Evolutionary conservation across 2,797 vertebrate species (phyloP).

Genomic region (Selene dorsalis): DNA sequence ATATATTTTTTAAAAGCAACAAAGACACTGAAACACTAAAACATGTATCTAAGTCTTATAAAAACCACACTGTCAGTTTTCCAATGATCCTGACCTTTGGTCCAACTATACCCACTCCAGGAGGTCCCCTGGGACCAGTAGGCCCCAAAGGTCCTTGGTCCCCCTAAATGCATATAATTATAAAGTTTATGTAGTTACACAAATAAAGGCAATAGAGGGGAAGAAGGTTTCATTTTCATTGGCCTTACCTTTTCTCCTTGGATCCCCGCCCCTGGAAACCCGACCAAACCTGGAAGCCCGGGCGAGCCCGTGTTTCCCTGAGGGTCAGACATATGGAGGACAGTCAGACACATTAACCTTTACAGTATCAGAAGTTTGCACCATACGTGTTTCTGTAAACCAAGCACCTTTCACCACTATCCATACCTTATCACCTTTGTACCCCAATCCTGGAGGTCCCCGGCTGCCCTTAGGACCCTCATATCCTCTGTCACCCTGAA

Average conservation of each 20-base stretch:
- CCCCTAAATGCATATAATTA: constrained; percentile 67
- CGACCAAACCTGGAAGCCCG: constrained; percentile 84
- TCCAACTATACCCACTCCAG: constrained; percentile 78
- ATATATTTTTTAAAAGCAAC: too few species aligned
- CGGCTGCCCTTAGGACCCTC: constrained; percentile 82
- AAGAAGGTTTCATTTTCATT: background rate
- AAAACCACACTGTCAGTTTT: background rate
- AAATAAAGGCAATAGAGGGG: background rate
- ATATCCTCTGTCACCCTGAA: constrained; percentile 89
- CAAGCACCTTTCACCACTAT: background rate
- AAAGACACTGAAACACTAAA: too few species aligned
- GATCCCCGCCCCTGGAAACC: constrained; percentile 84
- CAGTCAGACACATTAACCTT: constrained; percentile 34
- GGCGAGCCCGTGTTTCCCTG: constrained; percentile 86
- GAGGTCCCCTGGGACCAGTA: constrained; percentile 79
- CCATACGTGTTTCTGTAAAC: background rate
- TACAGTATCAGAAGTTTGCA: constrained; percentile 18
- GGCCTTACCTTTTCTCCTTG: constrained; percentile 87
- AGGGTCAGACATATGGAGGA: constrained; percentile 38
- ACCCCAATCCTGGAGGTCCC: constrained; percentile 81
- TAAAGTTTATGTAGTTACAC: background rate
- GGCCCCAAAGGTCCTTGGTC: constrained; percentile 78
- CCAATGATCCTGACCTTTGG: constrained; percentile 74
- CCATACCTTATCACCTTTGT: constrained; percentile 90
- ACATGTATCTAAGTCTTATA: background rate